Conservation (phyloP, 2,797 vertebrate genomes). For the Halcyon badia region DNA sequence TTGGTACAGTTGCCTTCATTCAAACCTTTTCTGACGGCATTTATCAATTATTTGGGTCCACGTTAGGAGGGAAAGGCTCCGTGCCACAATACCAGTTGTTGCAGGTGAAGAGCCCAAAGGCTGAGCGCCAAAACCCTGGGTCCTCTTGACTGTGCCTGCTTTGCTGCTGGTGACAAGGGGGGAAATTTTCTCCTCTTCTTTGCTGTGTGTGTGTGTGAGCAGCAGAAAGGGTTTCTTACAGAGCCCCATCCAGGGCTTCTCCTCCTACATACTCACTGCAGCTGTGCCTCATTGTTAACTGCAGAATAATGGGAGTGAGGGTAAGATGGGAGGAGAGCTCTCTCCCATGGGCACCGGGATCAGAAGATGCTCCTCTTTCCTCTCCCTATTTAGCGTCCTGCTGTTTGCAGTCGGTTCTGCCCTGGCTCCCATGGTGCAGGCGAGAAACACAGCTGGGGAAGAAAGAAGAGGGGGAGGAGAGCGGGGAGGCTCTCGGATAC, state of each 20-base stretch:
- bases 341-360: not conserved
- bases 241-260: not conserved
- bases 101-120: not conserved
- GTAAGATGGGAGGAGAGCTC: not conserved
- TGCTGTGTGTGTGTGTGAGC: not conserved
- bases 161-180: not conserved
- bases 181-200: not conserved
- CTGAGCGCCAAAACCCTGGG: not conserved
- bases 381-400: not conserved
- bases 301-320: not conserved
- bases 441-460: not conserved
- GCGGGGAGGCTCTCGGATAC: accelerated
- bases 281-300: not conserved
- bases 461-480: not conserved
- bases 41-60: not conserved
- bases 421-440: accelerated
- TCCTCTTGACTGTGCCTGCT: not conserved
- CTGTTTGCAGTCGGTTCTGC: not conserved
- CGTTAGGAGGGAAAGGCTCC: not conserved
- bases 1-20: not conserved
- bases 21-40: not conserved
- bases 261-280: not conserved
- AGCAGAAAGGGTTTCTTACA: not conserved
- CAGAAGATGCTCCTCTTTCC: constrained; percentile 2
- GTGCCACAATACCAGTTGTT: not conserved